A percentile compares a stretch with the other conserved stretches of the same genome.
Evolutionary conservation across 2,797 vertebrate species (phyloP).

Genomic region (Xiphophorus birchmanni): DNA sequence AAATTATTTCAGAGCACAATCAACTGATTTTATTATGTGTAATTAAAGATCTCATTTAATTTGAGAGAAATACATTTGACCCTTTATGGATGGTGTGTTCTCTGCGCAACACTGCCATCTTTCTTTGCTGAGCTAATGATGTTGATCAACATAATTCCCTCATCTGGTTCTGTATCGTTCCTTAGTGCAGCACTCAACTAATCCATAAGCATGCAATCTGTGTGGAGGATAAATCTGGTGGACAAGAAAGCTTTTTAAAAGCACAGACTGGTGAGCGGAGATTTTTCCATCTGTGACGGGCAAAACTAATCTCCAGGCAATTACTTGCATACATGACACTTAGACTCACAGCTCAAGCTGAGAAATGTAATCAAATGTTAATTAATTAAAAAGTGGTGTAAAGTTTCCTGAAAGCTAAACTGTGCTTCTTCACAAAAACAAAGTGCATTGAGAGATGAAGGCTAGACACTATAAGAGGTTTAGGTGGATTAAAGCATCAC

Average conservation of each 20-base stretch:
- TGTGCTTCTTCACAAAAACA: constrained; percentile 23
- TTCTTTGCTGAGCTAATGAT: background rate
- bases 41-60: background rate
- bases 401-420: constrained; percentile 39
- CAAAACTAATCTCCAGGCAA: constrained; percentile 66
- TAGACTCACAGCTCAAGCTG: constrained; percentile 36
- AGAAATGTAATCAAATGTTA: constrained; percentile 40
- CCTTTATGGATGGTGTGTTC: constrained; percentile 28
- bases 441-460: constrained; percentile 36
- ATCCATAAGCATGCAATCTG: constrained; percentile 19
- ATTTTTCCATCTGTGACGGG: constrained; percentile 61
- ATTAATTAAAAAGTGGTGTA: constrained; percentile 49
- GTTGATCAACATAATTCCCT: constrained; percentile 36
- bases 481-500: constrained; percentile 59
- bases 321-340: constrained; percentile 61
- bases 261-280: background rate
- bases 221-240: constrained; percentile 39
- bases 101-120: constrained; percentile 14
- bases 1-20: background rate
- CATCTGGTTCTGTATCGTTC: background rate
- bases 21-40: background rate
- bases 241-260: constrained; percentile 26
- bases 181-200: constrained; percentile 15
- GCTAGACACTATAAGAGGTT: constrained; percentile 35
- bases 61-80: constrained; percentile 45